Conservation (phyloP, 2,888 invertebrate species). For the Cacoxenus indagator region DNA sequence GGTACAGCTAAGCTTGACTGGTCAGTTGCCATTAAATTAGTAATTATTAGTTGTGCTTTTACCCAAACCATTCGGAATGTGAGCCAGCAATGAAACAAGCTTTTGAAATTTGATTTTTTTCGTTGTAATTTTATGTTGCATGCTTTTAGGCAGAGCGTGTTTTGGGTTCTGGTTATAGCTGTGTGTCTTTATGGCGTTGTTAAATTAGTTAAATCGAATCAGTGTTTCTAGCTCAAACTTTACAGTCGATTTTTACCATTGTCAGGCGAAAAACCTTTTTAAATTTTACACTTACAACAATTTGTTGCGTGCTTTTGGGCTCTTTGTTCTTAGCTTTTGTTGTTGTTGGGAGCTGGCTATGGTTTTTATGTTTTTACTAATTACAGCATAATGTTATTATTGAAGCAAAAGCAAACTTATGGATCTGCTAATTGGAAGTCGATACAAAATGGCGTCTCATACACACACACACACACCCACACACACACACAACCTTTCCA, state of each 20-base stretch:
- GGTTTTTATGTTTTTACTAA: neutral
- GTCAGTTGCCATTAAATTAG: constrained; percentile 7
- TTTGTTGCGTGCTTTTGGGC: neutral
- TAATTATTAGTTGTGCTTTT: constrained; percentile 1
- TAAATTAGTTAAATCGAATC: neutral
- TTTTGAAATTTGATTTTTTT: neutral
- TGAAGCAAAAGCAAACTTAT: neutral
- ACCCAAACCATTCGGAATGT: neutral
- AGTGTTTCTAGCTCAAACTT: neutral
- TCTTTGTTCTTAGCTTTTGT: no score
- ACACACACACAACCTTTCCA: no score
- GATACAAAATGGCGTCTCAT: neutral
- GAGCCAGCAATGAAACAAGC: neutral
- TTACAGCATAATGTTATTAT: neutral
- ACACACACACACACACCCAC: no score
- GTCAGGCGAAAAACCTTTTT: no score
- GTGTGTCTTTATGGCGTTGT: neutral
- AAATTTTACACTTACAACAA: neutral
- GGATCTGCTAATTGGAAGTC: neutral
- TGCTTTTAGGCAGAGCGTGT: neutral
- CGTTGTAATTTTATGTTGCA: neutral
- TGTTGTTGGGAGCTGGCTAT: neutral
- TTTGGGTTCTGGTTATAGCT: neutral
- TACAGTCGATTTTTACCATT: neutral
- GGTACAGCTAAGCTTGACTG: neutral